Evolutionary conservation across 2,113 vertebrate genomes (phyloP).

Genomic region (Chelonoidis abingdonii): DNA sequence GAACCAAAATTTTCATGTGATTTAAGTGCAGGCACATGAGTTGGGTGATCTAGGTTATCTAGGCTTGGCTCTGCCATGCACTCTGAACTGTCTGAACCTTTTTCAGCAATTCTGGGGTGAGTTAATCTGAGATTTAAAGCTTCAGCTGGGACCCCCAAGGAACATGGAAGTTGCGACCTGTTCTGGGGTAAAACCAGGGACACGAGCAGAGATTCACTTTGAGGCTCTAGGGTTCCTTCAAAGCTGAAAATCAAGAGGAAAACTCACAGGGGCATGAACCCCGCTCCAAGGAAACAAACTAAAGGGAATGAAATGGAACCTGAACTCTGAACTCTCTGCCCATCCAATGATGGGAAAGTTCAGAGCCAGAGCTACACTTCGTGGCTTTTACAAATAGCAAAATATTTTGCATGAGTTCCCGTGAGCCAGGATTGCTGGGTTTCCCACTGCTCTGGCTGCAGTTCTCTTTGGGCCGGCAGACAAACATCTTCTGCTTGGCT

Average conservation of each 20-base stretch:
- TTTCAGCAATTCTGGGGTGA: not conserved
- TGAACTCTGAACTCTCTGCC: not conserved
- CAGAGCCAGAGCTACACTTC: not conserved
- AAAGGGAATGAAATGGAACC: not conserved
- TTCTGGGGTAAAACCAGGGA: not conserved
- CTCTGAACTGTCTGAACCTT: not conserved
- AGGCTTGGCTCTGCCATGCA: not conserved
- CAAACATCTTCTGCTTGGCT: not conserved
- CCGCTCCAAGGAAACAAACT: not conserved
- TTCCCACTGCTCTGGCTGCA: not conserved
- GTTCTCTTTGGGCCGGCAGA: not conserved
- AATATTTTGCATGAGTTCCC: not conserved
- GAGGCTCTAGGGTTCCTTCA: not conserved
- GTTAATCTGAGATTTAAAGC: not conserved
- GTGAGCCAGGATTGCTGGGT: not conserved
- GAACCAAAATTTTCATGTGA: too few relatives aligned
- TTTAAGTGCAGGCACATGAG: not conserved
- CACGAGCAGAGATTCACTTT: fast-evolving
- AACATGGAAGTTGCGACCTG: fast-evolving
- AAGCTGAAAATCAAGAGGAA: not conserved
- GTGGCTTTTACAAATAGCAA: not conserved
- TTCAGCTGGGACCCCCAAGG: not conserved
- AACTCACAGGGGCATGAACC: not conserved
- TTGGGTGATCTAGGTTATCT: not conserved
- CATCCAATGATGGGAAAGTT: not conserved